Base-by-base conservation (phyloP, 2,113 vertebrate species). In the Triplophysa dalaica region DNA sequence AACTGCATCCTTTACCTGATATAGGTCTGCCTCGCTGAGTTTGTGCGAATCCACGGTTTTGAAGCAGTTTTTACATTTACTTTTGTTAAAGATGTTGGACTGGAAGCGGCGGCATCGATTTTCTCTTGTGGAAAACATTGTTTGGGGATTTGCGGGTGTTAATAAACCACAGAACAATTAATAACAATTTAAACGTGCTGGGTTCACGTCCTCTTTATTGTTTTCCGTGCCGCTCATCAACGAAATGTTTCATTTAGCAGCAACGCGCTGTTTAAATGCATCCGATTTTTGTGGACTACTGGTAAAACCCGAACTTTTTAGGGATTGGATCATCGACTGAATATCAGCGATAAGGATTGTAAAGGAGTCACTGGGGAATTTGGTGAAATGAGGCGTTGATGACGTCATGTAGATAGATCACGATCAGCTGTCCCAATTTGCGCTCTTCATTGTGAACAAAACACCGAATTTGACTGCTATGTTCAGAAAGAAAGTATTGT, bases 61-160 rank as follows among this genome's bases (percentile, higher is more conserved):
- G 62, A 83, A 83, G 70, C 77, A 83, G 64, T 79, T 83, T 58
- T 83, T 77, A 52, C 81, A 83, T 69, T 79, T 79, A 48, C 70
- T 78, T 72, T 75, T 83, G 41, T 83, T 79, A 43, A 83, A 83
- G 6, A 83, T 79, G 22, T 83, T 83, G 8, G 81, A 70, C 61
- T 83, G 64, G 41, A 83, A 83, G 16, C 81, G 70, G 14, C 22
- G 81, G 29, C 81, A 83, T 29, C 45, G 81, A 50, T 83, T 83
- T 67, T 79, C 70, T 38, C 13, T 33, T 29, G 64, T 22, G 11
- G 21, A 1, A 24, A 79, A 63, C 77, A 83, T 79, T 13, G 2
- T 43, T 6, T 48, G n/a, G 33, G 43, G 43, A 45, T 33, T n/a
- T 24, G 52, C n/a, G 6, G 8, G 33, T 10, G 29, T 22, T n/a